Base-by-base conservation (phyloP, 2,113 vertebrate species). In the Irena cyanogastra region DNA sequence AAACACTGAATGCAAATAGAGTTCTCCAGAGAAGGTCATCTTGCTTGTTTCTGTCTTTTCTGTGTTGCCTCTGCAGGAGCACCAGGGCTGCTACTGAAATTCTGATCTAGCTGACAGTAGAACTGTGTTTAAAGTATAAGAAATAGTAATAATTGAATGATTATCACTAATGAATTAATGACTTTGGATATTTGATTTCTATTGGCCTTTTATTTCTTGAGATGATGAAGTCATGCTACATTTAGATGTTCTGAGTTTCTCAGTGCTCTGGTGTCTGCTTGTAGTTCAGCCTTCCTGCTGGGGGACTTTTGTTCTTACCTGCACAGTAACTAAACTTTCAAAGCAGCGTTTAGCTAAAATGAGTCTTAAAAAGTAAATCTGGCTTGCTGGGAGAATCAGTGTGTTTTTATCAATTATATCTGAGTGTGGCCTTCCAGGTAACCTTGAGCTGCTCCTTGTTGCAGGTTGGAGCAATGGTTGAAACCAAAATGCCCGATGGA, bases 401-500 rank as follows among this genome's bases (percentile, higher is more conserved):
- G 18, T 35, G 6, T 63, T 65, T 54, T 54, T 41, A 9, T 77
- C 26, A 16, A 3, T 79, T 77, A 21, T 77, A 21, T 35, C 4
- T 45, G 61, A 44, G 47, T n/a, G 27, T 45, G 33, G 20, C 21
- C n/a, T 87, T n/a, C 15, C 23, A 22, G 6, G 5, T 96, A 60
- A 95, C 70, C 49, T 84, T 33, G 79, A 66, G 47, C 39, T 85
- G 19, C 76, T 93, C 84, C 63, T 56, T 81, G 42, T 89, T 97
- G 64, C 97, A 99, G 99, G 99, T 99, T 95, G 99, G 99, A 91
- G 99, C 99, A 88, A 98, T 98, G 80, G 99, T 99, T 97, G 99
- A 99, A 98, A 99, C 99, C 95, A 99, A 98, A 97, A 99, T 98
- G 75, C 98, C 98, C 3, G 99, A 99, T 96, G 99, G 99, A 71